Evolutionary conservation across 2,888 invertebrate genomes (phyloP).

Genomic region (Synergus gifuensis): DNA sequence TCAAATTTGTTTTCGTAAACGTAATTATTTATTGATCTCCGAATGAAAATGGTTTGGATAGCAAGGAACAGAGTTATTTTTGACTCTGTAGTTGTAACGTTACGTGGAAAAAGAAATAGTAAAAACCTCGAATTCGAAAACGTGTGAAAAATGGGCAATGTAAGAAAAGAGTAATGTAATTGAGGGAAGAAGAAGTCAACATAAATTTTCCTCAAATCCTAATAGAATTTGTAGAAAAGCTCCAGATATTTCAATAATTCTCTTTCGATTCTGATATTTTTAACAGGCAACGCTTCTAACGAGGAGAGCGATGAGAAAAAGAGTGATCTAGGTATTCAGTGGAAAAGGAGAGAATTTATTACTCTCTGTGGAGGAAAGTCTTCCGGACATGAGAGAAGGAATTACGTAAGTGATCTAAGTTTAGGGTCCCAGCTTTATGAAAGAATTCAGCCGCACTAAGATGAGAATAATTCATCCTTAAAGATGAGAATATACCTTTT

Average conservation of each 20-base stretch:
- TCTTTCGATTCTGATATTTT: constrained; percentile 14
- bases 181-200: background rate
- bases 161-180: constrained; percentile 12
- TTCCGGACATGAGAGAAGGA: constrained; percentile 34
- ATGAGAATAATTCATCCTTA: no score
- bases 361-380: constrained; percentile 18
- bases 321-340: background rate
- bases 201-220: constrained; percentile 8
- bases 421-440: constrained; percentile 21
- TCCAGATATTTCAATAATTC: constrained; percentile 13
- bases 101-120: background rate
- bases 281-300: constrained; percentile 7
- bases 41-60: background rate
- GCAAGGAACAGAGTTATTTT: no score
- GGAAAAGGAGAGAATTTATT: constrained; percentile 26
- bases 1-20: background rate
- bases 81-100: no score
- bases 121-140: background rate
- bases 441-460: background rate
- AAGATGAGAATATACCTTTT: background rate
- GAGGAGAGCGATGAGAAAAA: constrained; percentile 3
- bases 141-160: constrained; percentile 1
- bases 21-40: background rate
- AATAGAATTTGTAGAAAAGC: constrained; percentile 36
- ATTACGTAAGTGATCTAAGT: constrained; percentile 26